Evolutionary conservation across 2,888 invertebrate genomes (phyloP), one percentile per base, ranked within the genome.

Genomic region (Troglohyphantes excavatus): DNA sequence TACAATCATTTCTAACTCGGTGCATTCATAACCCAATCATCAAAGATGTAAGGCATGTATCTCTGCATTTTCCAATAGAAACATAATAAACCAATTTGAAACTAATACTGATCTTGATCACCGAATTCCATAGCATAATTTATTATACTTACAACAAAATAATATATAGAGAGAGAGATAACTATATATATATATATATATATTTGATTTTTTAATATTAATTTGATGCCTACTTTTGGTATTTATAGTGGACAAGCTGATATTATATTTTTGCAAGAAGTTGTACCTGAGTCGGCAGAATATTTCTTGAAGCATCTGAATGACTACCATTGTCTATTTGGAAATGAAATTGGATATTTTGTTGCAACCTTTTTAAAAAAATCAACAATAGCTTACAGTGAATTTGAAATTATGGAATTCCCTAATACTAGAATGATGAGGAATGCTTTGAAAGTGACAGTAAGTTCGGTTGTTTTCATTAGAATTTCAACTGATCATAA

Each of bases 211-310:
- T n/a, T n/a, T n/a, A n/a, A n/a, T n/a, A n/a, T n/a, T n/a, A n/a
- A n/a, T n/a, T n/a, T n/a, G n/a, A n/a, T n/a, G n/a, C n/a, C n/a
- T n/a, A n/a, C n/a, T n/a, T n/a, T n/a, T n/a, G n/a, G n/a, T n/a
- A n/a, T 27, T 61, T 63, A 76, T 53, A 95, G 95, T 83, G 94
- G 95, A 90, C 93, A 94, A 26, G 94, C 95, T 13, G 95, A 95
- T 92, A 93, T 95, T 33, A 94, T 95, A 0, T 95, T 95, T 91
- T 93, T 95, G 19, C 95, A 95, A 93, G 95, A 95, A 93, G 94
- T 95, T 11, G 93, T 95, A 1, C 93, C 93, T 0, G 93, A 93
- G 19, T 93, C 94, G 0, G 93, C 93, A 91, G 92, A 92, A 5
- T 93, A 94, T 83, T 92, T 95, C 1, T 93, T 93, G 91, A 92